Percentiles rank a stretch among this genome's conserved stretches.
phyloP scores from a whole-genome alignment of 2,113 vertebrate genomes.

The Alethe castanea region DNA sequence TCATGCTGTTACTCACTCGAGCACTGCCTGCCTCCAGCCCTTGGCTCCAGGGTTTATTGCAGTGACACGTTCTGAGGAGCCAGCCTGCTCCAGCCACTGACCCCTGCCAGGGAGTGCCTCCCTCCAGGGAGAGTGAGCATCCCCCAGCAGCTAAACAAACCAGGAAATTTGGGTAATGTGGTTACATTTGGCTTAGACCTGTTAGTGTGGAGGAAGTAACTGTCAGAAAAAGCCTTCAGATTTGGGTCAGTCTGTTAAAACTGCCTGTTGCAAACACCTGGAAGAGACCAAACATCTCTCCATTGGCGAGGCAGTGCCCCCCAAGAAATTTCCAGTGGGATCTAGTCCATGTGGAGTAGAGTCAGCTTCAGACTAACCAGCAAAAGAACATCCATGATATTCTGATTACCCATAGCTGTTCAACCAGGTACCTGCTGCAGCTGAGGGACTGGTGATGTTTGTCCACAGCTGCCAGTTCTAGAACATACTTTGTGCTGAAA shows the following conservation, averaged over 20 bases:
- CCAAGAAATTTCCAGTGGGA: neutral
- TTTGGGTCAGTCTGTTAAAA: neutral
- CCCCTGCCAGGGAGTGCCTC: rapidly evolving
- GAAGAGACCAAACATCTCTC: neutral
- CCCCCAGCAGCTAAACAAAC: rapidly evolving
- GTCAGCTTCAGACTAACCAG: neutral
- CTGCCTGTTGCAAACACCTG: rapidly evolving
- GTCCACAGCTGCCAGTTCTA: neutral
- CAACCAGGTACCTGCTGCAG: neutral
- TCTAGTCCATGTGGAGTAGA: rapidly evolving
- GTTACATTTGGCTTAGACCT: rapidly evolving
- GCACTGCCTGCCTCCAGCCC: conserved; percentile 54
- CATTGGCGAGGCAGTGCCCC: neutral
- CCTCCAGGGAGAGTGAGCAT: rapidly evolving
- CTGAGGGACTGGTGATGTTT: neutral
- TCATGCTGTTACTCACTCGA: neutral
- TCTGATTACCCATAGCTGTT: rapidly evolving
- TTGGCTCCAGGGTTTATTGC: rapidly evolving
- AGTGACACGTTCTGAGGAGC: neutral
- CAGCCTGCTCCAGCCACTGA: neutral
- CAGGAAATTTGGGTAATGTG: rapidly evolving
- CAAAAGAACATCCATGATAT: rapidly evolving
- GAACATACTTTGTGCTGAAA: rapidly evolving
- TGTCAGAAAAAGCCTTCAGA: neutral
- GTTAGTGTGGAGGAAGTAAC: rapidly evolving